Evolutionary conservation across 2,797 vertebrate species (phyloP).

Genomic region (Acanthopagrus latus): DNA sequence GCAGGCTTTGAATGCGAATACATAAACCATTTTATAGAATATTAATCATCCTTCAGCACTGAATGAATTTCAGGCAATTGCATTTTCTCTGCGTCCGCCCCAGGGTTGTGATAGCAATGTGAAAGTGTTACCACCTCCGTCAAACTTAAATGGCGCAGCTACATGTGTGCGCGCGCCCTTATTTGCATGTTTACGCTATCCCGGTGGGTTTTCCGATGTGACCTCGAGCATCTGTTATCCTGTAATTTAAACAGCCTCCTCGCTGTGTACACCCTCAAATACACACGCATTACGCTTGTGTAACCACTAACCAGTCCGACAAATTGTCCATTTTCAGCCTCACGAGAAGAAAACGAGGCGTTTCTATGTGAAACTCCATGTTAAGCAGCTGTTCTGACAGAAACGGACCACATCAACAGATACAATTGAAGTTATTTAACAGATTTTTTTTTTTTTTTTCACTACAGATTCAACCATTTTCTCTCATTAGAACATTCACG

Average conservation of each 20-base stretch:
- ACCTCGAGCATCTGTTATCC: slow-evolving; percentile 51
- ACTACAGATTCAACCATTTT: neutral
- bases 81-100: slow-evolving; percentile 58
- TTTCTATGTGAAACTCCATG: neutral
- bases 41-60: slow-evolving; percentile 72
- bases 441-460: neutral
- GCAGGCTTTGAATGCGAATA: slow-evolving; percentile 66
- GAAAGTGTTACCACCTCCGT: slow-evolving; percentile 54
- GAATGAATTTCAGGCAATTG: slow-evolving; percentile 65
- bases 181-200: slow-evolving; percentile 65
- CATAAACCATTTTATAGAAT: slow-evolving; percentile 76
- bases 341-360: neutral
- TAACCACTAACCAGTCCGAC: slow-evolving; percentile 10
- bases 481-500: neutral
- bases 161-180: slow-evolving; percentile 30
- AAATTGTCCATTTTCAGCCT: slow-evolving; percentile 7
- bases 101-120: slow-evolving; percentile 52
- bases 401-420: neutral
- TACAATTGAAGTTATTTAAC: neutral
- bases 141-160: slow-evolving; percentile 54
- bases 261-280: slow-evolving; percentile 14
- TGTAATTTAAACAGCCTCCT: slow-evolving; percentile 30
- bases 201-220: slow-evolving; percentile 40
- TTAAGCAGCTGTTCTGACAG: neutral
- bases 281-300: slow-evolving; percentile 18